These are phyloP conservation scores for Electrophaes corylata DNA, from an alignment of 2,888 invertebrate genomes.

Conservation along the genomic window DNA sequence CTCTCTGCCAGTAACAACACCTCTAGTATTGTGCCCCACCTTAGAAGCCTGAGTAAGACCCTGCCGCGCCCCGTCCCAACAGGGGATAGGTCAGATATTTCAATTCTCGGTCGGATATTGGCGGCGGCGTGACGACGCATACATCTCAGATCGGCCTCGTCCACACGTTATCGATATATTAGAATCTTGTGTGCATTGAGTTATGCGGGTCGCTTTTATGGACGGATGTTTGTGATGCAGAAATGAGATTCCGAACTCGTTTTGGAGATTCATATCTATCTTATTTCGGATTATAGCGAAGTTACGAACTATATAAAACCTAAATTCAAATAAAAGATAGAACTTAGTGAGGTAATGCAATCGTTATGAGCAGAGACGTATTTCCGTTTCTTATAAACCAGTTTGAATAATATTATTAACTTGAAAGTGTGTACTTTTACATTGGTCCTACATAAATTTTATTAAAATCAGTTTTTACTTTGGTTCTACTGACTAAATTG, in stretches of 20 bases:
- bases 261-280: slow-evolving; percentile 29
- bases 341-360: no score
- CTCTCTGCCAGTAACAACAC: no score
- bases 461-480: no score
- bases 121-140: slow-evolving; percentile 78
- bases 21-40: slow-evolving; percentile 20
- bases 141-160: slow-evolving; percentile 69
- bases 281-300: slow-evolving; percentile 10
- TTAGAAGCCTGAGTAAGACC: slow-evolving; percentile 12
- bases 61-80: slow-evolving; percentile 35
- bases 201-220: slow-evolving; percentile 58
- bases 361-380: no score
- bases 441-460: no score
- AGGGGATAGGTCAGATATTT: slow-evolving; percentile 78
- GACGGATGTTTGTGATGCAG: slow-evolving; percentile 50
- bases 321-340: no score
- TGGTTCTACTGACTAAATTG: no score
- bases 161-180: slow-evolving; percentile 75
- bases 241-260: slow-evolving; percentile 43
- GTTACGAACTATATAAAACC: neutral
- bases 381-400: no score
- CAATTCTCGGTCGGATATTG: slow-evolving; percentile 82
- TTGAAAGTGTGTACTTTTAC: no score
- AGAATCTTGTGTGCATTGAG: slow-evolving; percentile 70
- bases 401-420: no score